Conservation (phyloP, 2,113 vertebrate species). For the Edolisoma coerulescens region DNA sequence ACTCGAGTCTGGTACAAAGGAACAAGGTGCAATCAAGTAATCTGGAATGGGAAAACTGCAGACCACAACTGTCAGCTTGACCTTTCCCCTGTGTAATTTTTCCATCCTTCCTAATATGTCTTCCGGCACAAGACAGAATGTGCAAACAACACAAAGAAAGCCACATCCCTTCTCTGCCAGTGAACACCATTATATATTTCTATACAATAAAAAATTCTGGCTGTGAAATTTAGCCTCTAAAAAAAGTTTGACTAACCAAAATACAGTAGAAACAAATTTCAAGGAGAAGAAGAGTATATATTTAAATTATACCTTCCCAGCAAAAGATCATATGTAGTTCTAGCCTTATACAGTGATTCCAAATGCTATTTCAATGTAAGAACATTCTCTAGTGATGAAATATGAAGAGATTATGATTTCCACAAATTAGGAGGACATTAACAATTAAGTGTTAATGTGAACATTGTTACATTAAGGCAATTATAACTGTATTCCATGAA, state of each 20-base stretch:
- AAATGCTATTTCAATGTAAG: constrained; percentile 29
- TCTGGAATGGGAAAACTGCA: constrained; percentile 9
- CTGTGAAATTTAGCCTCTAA: constrained; percentile 1
- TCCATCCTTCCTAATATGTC: constrained; percentile 36
- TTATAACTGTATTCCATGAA: constrained; percentile 75
- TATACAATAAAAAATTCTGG: neutral
- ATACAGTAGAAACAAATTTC: neutral
- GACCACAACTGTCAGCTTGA: constrained; percentile 26
- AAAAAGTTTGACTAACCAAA: neutral
- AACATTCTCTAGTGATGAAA: constrained; percentile 62
- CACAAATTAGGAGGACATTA: constrained; percentile 71
- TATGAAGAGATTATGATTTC: constrained; percentile 67
- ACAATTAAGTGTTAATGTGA: constrained; percentile 76
- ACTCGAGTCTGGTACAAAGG: constrained; percentile 6
- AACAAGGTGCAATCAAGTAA: constrained; percentile 1
- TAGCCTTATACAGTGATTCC: neutral
- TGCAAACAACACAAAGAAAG: neutral
- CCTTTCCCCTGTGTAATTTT: constrained; percentile 27
- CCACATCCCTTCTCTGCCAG: constrained; percentile 23
- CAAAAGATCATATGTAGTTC: neutral
- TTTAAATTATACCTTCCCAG: neutral
- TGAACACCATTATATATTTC: neutral
- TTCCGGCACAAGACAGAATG: constrained; percentile 55
- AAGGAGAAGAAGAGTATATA: neutral
- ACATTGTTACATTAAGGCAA: constrained; percentile 69